Conservation (phyloP, 2,888 invertebrate genomes). For the Pseudoips prasinana region DNA sequence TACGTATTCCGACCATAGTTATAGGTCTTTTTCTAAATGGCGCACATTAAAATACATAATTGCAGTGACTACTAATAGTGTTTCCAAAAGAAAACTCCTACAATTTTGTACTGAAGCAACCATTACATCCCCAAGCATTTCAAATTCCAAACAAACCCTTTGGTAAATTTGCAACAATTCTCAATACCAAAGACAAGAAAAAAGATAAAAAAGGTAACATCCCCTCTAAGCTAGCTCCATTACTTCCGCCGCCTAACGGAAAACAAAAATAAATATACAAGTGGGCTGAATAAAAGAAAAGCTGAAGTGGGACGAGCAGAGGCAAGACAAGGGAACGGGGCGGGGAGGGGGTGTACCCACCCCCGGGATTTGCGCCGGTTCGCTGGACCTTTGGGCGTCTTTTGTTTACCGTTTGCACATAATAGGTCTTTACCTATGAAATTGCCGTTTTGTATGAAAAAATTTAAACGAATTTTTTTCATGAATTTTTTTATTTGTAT, state of each 20-base stretch:
- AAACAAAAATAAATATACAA: constrained; percentile 80
- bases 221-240: constrained; percentile 58
- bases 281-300: constrained; percentile 77
- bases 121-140: no score
- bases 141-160: no score
- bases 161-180: no score
- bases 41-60: no score
- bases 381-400: constrained; percentile 34
- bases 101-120: no score
- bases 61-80: no score
- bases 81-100: no score
- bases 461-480: no score
- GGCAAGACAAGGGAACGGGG: constrained; percentile 42
- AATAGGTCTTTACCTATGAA: constrained; percentile 32
- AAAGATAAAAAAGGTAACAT: constrained; percentile 29
- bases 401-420: constrained; percentile 59
- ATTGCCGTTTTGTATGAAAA: no score
- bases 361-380: constrained; percentile 45
- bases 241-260: constrained; percentile 76
- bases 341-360: constrained; percentile 26
- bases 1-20: no score
- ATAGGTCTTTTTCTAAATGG: no score
- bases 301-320: constrained; percentile 75
- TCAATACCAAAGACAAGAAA: not conserved
- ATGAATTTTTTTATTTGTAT: no score